These are phyloP conservation scores for Hydropsyche tenuis DNA, from an alignment of 1,140 invertebrate species.

Conservation along the genomic window DNA sequence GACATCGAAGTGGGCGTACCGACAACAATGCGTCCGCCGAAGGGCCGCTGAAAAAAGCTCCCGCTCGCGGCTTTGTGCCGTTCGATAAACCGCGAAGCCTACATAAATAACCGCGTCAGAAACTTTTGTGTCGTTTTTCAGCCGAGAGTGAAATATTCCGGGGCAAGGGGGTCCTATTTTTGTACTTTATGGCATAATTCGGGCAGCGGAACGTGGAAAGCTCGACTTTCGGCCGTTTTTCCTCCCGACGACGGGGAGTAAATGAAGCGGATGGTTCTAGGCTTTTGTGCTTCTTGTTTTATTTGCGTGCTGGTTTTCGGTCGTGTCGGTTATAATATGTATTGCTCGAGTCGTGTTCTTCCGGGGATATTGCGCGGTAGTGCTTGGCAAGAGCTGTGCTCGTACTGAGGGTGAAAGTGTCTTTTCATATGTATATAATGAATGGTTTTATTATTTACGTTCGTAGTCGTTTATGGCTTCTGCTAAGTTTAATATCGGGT, in stretches of 20 bases:
- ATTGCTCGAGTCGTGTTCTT: too few relatives aligned
- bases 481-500: too few relatives aligned
- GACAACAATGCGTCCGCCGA: neutral
- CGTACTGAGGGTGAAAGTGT: too few relatives aligned
- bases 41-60: neutral
- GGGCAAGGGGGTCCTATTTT: slow-evolving; percentile 7
- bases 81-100: slow-evolving; percentile 5
- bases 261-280: slow-evolving; percentile 21
- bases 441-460: too few relatives aligned
- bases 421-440: too few relatives aligned
- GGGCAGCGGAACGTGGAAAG: neutral
- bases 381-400: too few relatives aligned
- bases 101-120: slow-evolving; percentile 35
- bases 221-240: neutral
- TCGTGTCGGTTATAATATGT: slow-evolving; percentile 24
- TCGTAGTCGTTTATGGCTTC: too few relatives aligned
- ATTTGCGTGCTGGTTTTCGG: too few relatives aligned
- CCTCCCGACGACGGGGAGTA: neutral
- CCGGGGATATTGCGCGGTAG: too few relatives aligned
- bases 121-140: slow-evolving; percentile 38
- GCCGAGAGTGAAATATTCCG: slow-evolving; percentile 30
- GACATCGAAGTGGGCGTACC: neutral
- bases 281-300: slow-evolving; percentile 29
- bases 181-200: slow-evolving; percentile 35
- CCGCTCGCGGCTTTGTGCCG: slow-evolving; percentile 1